Percentiles rank a stretch among this genome's conserved stretches.
phyloP scores from a whole-genome alignment of 1,140 invertebrate species.

The Camponotus floridanus region DNA sequence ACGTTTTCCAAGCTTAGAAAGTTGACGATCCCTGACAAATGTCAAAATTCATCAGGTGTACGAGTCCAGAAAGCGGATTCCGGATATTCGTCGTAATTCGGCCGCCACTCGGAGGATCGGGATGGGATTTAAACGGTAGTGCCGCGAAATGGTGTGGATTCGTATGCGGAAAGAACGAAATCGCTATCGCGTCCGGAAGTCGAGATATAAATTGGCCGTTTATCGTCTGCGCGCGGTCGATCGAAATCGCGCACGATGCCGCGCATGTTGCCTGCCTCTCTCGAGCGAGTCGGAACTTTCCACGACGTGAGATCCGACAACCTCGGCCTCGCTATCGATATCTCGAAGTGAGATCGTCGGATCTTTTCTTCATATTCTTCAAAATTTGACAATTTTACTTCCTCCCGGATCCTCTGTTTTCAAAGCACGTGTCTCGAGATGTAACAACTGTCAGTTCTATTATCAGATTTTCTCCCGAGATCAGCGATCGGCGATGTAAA shows the following conservation, averaged over 20 bases:
- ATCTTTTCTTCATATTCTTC: not conserved
- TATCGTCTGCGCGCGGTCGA: constrained; percentile 76
- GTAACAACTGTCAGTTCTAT: not conserved
- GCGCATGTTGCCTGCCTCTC: constrained; percentile 81
- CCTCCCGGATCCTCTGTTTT: not conserved
- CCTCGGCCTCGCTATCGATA: constrained; percentile 73
- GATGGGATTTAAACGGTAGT: constrained; percentile 74
- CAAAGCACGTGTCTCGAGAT: not conserved
- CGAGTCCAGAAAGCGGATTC: constrained; percentile 25
- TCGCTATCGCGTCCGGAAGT: constrained; percentile 57
- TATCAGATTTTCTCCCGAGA: not conserved
- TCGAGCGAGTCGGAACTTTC: constrained; percentile 83
- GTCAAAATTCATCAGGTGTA: constrained; percentile 7
- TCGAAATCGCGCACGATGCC: constrained; percentile 60
- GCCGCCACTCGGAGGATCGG: constrained; percentile 6
- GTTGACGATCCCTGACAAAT: constrained; percentile 1
- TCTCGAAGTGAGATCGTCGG: constrained; percentile 70
- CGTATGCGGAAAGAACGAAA: constrained; percentile 70
- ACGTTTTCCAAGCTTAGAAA: not conserved
- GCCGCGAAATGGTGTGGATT: constrained; percentile 82
- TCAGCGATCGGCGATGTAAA: not conserved
- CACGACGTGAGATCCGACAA: constrained; percentile 74
- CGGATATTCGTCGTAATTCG: constrained; percentile 66
- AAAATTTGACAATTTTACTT: constrained; percentile 12
- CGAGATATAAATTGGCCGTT: constrained; percentile 77